Base-by-base conservation (phyloP, 2,797 vertebrate species). In the Antennarius maculatus region DNA sequence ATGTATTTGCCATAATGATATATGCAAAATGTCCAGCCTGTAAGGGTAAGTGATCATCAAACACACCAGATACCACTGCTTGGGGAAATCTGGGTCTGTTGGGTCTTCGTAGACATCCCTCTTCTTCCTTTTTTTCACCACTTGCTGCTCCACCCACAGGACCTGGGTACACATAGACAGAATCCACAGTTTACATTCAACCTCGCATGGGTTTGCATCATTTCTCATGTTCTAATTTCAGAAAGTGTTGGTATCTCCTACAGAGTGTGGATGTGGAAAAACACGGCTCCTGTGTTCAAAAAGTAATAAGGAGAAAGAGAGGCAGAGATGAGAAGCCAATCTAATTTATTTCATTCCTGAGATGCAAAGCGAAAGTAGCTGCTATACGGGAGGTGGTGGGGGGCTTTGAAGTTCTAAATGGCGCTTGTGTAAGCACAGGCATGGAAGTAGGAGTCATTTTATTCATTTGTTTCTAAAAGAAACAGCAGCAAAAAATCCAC, bases 1-100 rank as follows among this genome's bases (percentile, higher is more conserved):
- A 28, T n/a, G 48, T 16, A 28, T 45, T 47, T 48, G 12, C 15
- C 27, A 57, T 48, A 31, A 64, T 16, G 15, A 34, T 6, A 34
- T 10, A 51, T 34, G 56, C 59, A 59, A 55, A 11, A 70, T 2
- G 34, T 52, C 0, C 15, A 16, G 34, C 6, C 23, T 14, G 4
- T 23, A 42, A 67, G 57, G 23, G 76, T 37, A 47, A 69, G 17
- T 66, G 29, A 71, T 7, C 5, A 41, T 34, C 49, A 88, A 14
- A 43, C 96, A 39, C 84, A 99, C 97, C 96, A 99, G 93, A 83
- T 99, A 99, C 97, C 97, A 99, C 91, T 99, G 97, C 92, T 96
- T 95, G 0, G 94, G 84, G 75, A 96, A 97, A 85, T 96, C 97
- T 0, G 97, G 96, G 87, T 99, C 96, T 0, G 94, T 94, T 46